Conservation (phyloP, 2,888 invertebrate genomes). For the Archips xylosteana region DNA sequence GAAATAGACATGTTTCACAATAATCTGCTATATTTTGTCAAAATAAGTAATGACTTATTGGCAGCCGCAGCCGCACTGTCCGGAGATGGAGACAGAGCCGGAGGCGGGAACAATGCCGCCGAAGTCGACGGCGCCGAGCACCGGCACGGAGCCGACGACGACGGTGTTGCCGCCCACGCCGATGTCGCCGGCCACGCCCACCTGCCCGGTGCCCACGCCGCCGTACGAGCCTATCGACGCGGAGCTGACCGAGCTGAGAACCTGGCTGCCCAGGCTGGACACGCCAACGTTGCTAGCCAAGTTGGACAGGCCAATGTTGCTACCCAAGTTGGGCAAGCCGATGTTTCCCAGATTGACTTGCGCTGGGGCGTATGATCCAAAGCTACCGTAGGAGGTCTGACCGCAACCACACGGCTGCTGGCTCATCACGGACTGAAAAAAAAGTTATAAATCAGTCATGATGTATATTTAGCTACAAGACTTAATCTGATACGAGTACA, state of each 20-base stretch:
- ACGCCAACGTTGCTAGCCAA: not conserved
- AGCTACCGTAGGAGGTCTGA: not conserved
- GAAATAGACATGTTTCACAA: not conserved
- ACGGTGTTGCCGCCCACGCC: slow-evolving; percentile 50
- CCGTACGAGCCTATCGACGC: slow-evolving; percentile 48
- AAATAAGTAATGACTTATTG: not conserved
- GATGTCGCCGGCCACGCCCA: slow-evolving; percentile 51
- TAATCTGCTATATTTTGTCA: not conserved
- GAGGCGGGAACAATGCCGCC: slow-evolving; percentile 52
- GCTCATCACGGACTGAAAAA: slow-evolving; percentile 17
- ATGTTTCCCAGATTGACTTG: no score
- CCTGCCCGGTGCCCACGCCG: slow-evolving; percentile 52
- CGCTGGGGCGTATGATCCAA: no score
- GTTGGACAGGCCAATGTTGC: slow-evolving; percentile 1
- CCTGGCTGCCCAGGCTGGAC: slow-evolving; percentile 10
- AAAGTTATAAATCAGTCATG: not conserved
- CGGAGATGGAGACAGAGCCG: slow-evolving; percentile 45
- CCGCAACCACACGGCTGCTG: slow-evolving; percentile 7
- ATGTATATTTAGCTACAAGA: no score
- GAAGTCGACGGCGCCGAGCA: slow-evolving; percentile 56
- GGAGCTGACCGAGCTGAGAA: slow-evolving; percentile 6
- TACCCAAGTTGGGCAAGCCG: not conserved
- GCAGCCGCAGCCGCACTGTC: slow-evolving; percentile 31
- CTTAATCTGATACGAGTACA: no score
- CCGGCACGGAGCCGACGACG: slow-evolving; percentile 56